Evolutionary conservation across 2,888 invertebrate genomes (phyloP).

Genomic region (Abrostola triplasia): DNA sequence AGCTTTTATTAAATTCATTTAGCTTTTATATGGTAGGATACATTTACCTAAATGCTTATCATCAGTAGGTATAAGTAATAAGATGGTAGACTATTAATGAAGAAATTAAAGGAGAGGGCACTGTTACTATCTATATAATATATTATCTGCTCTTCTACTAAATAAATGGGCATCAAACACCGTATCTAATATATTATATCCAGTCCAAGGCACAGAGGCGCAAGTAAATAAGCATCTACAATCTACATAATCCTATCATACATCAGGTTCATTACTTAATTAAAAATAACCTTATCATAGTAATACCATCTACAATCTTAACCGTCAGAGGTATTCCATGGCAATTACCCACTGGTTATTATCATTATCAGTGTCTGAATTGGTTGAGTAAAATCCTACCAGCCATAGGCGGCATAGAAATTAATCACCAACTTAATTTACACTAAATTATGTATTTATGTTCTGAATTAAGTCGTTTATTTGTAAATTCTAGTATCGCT

Average conservation of each 20-base stretch:
- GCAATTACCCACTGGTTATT: conserved; percentile 58
- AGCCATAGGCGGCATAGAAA: conserved; percentile 26
- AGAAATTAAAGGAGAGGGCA: no score
- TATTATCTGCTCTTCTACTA: conserved; percentile 7
- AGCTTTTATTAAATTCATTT: no score
- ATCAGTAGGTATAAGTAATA: no score
- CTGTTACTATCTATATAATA: neutral
- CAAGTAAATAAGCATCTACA: conserved; percentile 30
- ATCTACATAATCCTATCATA: conserved; percentile 34
- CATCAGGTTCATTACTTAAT: conserved; percentile 52
- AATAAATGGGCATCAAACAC: conserved; percentile 15
- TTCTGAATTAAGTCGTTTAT: conserved; percentile 36
- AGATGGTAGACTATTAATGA: no score
- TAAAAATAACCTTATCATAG: conserved; percentile 55
- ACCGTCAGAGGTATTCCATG: conserved; percentile 57
- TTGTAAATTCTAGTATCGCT: conserved; percentile 23
- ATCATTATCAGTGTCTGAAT: conserved; percentile 18
- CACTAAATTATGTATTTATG: conserved; percentile 50
- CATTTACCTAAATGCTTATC: no score
- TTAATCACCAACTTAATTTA: conserved; percentile 43
- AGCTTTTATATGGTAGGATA: no score
- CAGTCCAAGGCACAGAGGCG: conserved; percentile 28
- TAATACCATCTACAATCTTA: conserved; percentile 49
- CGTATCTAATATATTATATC: conserved; percentile 31
- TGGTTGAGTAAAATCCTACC: conserved; percentile 33